phyloP scores from a whole-genome alignment of 2,888 invertebrate species.

The Clistopyga incitator region DNA sequence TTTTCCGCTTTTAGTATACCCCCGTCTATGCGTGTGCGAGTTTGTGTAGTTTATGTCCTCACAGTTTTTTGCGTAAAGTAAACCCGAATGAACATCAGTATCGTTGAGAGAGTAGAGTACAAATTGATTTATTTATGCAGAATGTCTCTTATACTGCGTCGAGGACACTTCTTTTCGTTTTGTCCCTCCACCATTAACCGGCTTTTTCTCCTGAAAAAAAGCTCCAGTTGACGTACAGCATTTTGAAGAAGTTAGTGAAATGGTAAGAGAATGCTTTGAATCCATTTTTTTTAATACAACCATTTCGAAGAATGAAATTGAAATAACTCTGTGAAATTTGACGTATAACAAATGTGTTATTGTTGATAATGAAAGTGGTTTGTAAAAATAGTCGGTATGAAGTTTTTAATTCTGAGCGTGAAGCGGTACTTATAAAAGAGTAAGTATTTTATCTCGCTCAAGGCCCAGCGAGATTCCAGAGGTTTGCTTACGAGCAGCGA shows the following conservation, averaged over 20 bases:
- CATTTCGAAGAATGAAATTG: too few species aligned
- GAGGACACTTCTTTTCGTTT: background rate
- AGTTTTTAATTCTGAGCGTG: too few species aligned
- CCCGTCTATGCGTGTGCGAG: background rate
- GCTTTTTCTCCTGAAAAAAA: background rate
- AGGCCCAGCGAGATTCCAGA: too few species aligned
- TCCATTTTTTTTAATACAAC: background rate
- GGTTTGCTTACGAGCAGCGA: too few species aligned
- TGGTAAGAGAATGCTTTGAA: background rate
- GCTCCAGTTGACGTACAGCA: background rate
- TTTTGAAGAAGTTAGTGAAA: background rate
- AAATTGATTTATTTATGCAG: slow-evolving; percentile 24
- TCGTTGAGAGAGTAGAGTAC: slow-evolving; percentile 12
- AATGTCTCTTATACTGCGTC: slow-evolving; percentile 1
- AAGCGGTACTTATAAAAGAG: too few species aligned
- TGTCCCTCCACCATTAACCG: background rate
- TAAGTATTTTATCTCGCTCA: too few species aligned
- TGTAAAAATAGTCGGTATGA: too few species aligned
- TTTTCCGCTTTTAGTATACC: slow-evolving; percentile 15
- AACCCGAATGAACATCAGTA: background rate
- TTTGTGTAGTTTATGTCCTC: background rate
- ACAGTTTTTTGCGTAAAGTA: background rate
- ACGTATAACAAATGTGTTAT: too few species aligned
- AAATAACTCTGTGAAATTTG: too few species aligned
- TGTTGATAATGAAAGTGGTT: too few species aligned